Base-by-base conservation (phyloP, 2,888 invertebrate genomes). In the Sinhomidia bicolor region DNA sequence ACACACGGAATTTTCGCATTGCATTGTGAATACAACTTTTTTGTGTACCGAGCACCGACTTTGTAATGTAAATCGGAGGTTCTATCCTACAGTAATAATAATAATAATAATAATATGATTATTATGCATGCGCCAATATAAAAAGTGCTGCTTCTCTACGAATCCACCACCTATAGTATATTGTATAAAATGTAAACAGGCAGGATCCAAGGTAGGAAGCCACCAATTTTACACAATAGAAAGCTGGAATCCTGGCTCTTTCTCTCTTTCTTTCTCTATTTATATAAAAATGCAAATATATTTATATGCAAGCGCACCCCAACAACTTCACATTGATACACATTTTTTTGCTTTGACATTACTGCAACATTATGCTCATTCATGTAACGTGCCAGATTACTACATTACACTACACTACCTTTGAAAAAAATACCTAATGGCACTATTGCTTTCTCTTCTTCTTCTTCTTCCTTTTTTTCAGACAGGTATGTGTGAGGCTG, bases 281-380 rank as follows among this genome's bases (percentile, higher is more conserved):
- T 44, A 44, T 9, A 17, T n/a, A 54, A 17, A 7, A 12, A 54
- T 17, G 54, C 17, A 54, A 2, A 17, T 17, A 54, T 6, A 1
- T 12, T 1, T 1, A 17, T 17, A n/a, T 9, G 54, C 54, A 54
- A 54, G 54, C 17, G 54, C 54, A 54, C 17, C 6, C 7, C 54
- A 54, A 5, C 54, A n/a, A 54, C 44, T 44, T 44, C 10, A 12
- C 44, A 60, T 60, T 60, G 62, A 29, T 12, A 14, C 29, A 5
- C 62, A 60, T 12, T 62, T 62, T 29, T 62, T n/a, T n/a, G 10
- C 62, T 29, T 62, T 62, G 29, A 62, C 26, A 60, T 62, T 14
- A 26, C 29, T 4, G 23, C 57, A 29, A 62, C 62, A 62, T 9
- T 12, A 23, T 26, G 6, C 26, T 17, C 12, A 4, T 5, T n/a